Conservation (phyloP, 2,888 invertebrate species). For the Fabriciana adippe region DNA sequence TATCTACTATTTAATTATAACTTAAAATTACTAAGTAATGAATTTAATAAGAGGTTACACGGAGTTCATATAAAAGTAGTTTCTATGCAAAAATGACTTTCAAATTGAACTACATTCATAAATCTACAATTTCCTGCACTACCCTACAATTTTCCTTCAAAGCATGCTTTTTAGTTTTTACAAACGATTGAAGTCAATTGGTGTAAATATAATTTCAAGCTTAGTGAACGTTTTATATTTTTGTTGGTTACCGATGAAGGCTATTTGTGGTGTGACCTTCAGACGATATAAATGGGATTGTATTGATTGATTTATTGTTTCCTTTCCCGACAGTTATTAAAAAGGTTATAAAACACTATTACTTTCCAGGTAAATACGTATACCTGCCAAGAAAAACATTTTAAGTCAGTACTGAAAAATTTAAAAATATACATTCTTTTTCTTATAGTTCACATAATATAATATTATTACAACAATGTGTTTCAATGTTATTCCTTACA, state of each 20-base stretch:
- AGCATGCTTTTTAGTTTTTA: background rate
- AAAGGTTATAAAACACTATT: slow-evolving; percentile 19
- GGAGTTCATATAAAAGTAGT: too few species aligned
- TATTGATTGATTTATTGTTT: slow-evolving; percentile 53
- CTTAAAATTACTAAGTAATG: too few species aligned
- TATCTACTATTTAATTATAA: too few species aligned
- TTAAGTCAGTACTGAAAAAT: background rate
- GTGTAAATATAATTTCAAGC: slow-evolving; percentile 27
- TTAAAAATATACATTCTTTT: background rate
- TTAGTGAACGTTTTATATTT: slow-evolving; percentile 30
- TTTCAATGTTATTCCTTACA: too few species aligned
- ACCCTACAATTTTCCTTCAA: background rate
- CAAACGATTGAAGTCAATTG: background rate
- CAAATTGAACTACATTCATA: background rate
- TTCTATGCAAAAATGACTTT: too few species aligned
- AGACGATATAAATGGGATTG: slow-evolving; percentile 48
- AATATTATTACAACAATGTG: too few species aligned
- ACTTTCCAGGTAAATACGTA: background rate
- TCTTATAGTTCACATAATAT: too few species aligned
- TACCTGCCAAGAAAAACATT: background rate
- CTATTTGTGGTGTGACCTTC: slow-evolving; percentile 47
- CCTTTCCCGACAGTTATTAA: slow-evolving; percentile 41
- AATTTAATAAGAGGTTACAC: too few species aligned
- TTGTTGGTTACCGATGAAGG: slow-evolving; percentile 35
- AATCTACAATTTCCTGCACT: slow-evolving; percentile 1